A percentile compares a stretch with the other conserved stretches of the same genome.
These are phyloP conservation scores for Synergus japonicus DNA, from an alignment of 2,888 invertebrate genomes.

Conservation along the genomic window DNA sequence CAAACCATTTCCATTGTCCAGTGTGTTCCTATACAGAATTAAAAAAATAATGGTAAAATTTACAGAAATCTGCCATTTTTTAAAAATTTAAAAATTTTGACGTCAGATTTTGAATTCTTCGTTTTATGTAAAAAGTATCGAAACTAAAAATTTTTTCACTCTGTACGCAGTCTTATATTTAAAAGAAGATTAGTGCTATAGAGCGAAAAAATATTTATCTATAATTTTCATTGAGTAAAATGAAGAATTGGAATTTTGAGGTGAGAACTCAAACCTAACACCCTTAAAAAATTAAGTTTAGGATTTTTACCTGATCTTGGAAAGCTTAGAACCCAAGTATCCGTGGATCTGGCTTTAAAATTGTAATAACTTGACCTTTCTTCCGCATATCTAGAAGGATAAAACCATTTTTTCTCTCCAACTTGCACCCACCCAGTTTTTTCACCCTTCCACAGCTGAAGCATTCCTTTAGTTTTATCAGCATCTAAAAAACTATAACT, in stretches of 20 bases:
- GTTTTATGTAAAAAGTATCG: too few species aligned
- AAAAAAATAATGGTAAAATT: background rate
- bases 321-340: slow-evolving; percentile 87
- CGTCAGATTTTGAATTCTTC: too few species aligned
- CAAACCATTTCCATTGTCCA: slow-evolving; percentile 90
- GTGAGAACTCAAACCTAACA: too few species aligned
- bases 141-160: too few species aligned
- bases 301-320: slow-evolving; percentile 86
- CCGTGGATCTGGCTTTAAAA: slow-evolving; percentile 83
- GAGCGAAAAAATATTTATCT: too few species aligned
- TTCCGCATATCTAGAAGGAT: slow-evolving; percentile 83
- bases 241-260: too few species aligned
- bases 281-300: background rate
- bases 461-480: slow-evolving; percentile 63
- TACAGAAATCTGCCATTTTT: background rate
- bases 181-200: too few species aligned
- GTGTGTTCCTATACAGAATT: slow-evolving; percentile 66
- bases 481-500: slow-evolving; percentile 61
- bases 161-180: too few species aligned
- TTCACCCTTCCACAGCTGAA: slow-evolving; percentile 80
- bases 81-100: too few species aligned
- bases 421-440: slow-evolving; percentile 86
- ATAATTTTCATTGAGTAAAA: too few species aligned
- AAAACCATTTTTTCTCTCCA: slow-evolving; percentile 86
- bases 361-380: slow-evolving; percentile 84